Percentiles rank a stretch among this genome's conserved stretches.
phyloP scores from a whole-genome alignment of 2,888 invertebrate species.

The Merodon equestris region DNA sequence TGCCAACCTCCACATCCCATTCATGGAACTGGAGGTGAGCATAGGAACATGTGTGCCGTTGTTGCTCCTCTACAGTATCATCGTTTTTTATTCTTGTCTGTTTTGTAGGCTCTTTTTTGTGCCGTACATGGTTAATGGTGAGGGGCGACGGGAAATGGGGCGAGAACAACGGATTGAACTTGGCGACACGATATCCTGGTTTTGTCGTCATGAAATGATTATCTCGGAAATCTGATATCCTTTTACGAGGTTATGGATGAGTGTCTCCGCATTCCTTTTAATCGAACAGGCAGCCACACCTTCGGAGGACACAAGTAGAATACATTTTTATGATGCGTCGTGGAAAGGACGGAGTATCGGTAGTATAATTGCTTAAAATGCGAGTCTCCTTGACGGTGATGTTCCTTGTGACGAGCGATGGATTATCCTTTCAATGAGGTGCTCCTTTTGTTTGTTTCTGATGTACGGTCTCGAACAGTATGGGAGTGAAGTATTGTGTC shows the following conservation, averaged over 20 bases:
- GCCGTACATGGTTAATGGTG: conserved; percentile 10
- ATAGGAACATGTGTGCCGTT: conserved; percentile 18
- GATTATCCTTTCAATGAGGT: conserved; percentile 30
- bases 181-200: conserved; percentile 55
- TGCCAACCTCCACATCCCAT: conserved; percentile 29
- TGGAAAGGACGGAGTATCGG: not conserved
- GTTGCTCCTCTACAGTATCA: not conserved
- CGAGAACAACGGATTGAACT: conserved; percentile 26
- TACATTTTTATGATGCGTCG: conserved; percentile 40
- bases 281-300: conserved; percentile 8
- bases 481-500: not conserved
- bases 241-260: conserved; percentile 32
- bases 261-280: conserved; percentile 43
- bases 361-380: conserved; percentile 60
- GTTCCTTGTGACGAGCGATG: conserved; percentile 38
- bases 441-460: conserved; percentile 11
- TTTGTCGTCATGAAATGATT: conserved; percentile 53
- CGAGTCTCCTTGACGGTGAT: conserved; percentile 44
- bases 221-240: conserved; percentile 61
- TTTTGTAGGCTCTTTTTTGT: conserved; percentile 13
- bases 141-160: not conserved
- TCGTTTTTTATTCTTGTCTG: conserved; percentile 9
- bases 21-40: conserved; percentile 48
- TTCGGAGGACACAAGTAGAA: conserved; percentile 46
- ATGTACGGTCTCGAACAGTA: no score